phyloP scores from a whole-genome alignment of 92 coral and sea anemone species.

The Virgularia gustaviana region DNA sequence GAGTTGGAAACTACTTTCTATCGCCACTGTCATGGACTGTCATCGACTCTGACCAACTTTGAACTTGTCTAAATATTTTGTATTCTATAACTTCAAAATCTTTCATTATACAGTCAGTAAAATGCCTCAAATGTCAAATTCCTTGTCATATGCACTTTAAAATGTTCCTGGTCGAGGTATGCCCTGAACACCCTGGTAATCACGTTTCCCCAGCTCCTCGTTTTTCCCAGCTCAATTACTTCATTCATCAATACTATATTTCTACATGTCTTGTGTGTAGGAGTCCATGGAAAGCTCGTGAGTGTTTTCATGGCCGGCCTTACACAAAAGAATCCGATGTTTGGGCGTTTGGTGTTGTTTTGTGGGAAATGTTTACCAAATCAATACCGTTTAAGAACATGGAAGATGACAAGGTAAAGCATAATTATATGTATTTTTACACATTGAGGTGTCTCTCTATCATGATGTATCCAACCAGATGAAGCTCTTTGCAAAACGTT shows the following conservation, averaged over 20 bases:
- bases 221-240: not conserved
- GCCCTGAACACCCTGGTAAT: too few species aligned
- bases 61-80: too few species aligned
- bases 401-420: conserved; percentile 56
- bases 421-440: not conserved
- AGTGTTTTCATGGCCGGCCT: conserved; percentile 44
- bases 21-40: too few species aligned
- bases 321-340: conserved; percentile 68
- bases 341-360: conserved; percentile 88
- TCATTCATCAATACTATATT: not conserved
- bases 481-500: too few species aligned
- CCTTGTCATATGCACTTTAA: too few species aligned
- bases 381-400: conserved; percentile 66
- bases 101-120: too few species aligned
- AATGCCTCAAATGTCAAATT: too few species aligned
- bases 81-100: too few species aligned
- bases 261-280: conserved; percentile 1
- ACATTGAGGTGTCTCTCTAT: too few species aligned
- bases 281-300: conserved; percentile 79
- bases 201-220: not conserved
- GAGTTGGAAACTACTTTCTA: too few species aligned
- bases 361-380: conserved; percentile 86
- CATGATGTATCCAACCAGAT: not conserved
- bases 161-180: too few species aligned
- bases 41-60: too few species aligned